A percentile compares a stretch with the other conserved stretches of the same genome.
These are phyloP conservation scores for Epinotia ramella DNA, from an alignment of 2,888 invertebrate species.

Conservation along the genomic window DNA sequence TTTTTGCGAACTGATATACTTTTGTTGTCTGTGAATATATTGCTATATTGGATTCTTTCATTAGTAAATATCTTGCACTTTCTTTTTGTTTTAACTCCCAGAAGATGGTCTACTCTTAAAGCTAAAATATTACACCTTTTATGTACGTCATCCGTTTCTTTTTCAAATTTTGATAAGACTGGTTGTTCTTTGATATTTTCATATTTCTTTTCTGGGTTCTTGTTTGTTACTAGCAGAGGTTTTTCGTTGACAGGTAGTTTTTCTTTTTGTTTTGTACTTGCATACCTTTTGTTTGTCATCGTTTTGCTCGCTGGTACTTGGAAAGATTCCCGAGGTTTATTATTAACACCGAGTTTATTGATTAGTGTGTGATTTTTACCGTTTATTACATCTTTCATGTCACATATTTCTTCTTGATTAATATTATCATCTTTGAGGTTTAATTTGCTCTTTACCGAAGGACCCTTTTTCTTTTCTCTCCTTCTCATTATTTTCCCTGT, in stretches of 20 bases:
- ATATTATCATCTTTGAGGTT: constrained; percentile 13
- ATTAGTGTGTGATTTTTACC: constrained; percentile 17
- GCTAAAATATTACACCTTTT: constrained; percentile 53
- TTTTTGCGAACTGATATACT: constrained; percentile 50
- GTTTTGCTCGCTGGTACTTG: constrained; percentile 36
- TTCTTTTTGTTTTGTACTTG: constrained; percentile 33
- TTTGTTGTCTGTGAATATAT: constrained; percentile 48
- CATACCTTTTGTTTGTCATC: constrained; percentile 29
- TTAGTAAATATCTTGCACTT: constrained; percentile 48
- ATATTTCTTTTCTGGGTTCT: background rate
- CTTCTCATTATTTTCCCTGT: constrained; percentile 69
- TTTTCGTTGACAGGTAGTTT: constrained; percentile 22
- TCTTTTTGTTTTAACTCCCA: constrained; percentile 46
- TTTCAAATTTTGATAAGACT: constrained; percentile 52
- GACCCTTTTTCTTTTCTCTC: constrained; percentile 52
- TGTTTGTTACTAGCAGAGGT: background rate
- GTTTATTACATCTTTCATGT: background rate
- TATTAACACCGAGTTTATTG: constrained; percentile 26
- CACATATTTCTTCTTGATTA: constrained; percentile 26
- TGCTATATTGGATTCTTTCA: constrained; percentile 51
- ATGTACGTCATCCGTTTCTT: constrained; percentile 52
- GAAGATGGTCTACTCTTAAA: constrained; percentile 49
- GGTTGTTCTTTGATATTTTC: constrained; percentile 36
- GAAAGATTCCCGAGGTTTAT: constrained; percentile 18
- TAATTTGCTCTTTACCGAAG: constrained; percentile 18